Evolutionary conservation across 2,888 invertebrate genomes (phyloP), one percentile per base, ranked within the genome.

Genomic region (Seira sanloemensis): DNA sequence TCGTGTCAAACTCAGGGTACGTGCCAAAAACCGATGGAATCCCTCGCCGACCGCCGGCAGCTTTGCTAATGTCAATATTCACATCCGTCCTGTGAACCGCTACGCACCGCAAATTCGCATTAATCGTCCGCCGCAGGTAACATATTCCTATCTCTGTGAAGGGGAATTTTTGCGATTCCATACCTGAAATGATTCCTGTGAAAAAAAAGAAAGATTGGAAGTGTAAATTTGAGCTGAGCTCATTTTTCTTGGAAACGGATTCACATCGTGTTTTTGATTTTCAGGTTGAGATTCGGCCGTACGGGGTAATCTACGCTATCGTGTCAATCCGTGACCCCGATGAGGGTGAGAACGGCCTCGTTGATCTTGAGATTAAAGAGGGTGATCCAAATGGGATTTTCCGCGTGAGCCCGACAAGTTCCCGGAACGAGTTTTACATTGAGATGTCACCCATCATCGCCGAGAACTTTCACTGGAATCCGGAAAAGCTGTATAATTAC

Each of bases 331-430:
- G 93, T 5, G 98, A 98, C 91, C 93, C 94, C 77, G 98, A 98
- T 91, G 92, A 92, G 62, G 98, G 97, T 0, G 93, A 94, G 23
- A 96, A 97, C 91, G 98, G 98, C 0, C 93, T 96, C 90, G 95
- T 98, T 67, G 94, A 94, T 74, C 91, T 97, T 67, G 96, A 96
- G 89, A 97, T 98, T 80, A 95, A 96, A 2, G 96, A 96, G 87
- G 97, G 98, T 0, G 97, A 97, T 91, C 95, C 97, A 0, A 96
- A 97, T 89, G 96, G 97, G 0, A 95, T 96, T 91, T 97, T 98
- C 91, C 93, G 95, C 74, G 94, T 98, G 76, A 92, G 94, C 67
- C 93, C 94, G 0, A 92, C 94, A 25, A 91, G 92, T 84, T 93
- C 88, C 46, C 82, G 88, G 1, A 90, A 90, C 80, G 91, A 92